Conservation (phyloP, 1,140 invertebrate species). For the Musca domestica region DNA sequence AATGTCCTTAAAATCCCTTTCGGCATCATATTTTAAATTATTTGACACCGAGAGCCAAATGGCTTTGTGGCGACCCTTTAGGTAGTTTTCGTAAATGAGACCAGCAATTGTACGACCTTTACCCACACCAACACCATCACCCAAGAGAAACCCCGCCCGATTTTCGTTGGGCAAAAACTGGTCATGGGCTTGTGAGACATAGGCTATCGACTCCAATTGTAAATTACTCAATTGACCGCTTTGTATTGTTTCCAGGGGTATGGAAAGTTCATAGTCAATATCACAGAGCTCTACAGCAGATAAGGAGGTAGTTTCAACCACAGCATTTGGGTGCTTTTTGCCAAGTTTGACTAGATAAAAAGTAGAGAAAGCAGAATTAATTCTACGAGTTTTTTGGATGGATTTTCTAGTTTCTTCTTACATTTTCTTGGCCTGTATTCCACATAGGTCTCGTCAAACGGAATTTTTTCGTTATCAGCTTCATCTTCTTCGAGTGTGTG, state of each 20-base stretch:
- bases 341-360: constrained; percentile 97
- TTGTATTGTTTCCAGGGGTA: constrained; percentile 85
- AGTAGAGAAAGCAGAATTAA: constrained; percentile 30
- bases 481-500: constrained; percentile 87
- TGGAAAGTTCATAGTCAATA: constrained; percentile 83
- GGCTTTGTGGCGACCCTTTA: constrained; percentile 88
- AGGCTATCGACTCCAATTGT: constrained; percentile 95
- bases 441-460: constrained; percentile 95
- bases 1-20: constrained; percentile 94
- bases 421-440: constrained; percentile 97
- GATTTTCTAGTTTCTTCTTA: constrained; percentile 52
- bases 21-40: constrained; percentile 97
- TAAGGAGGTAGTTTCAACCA: constrained; percentile 97
- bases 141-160: constrained; percentile 94
- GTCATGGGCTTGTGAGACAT: constrained; percentile 95
- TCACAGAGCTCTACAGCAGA: constrained; percentile 95
- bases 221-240: constrained; percentile 87
- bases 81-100: constrained; percentile 97
- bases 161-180: constrained; percentile 86
- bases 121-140: constrained; percentile 98
- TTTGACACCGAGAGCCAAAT: constrained; percentile 98
- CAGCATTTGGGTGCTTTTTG: constrained; percentile 96
- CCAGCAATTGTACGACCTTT: constrained; percentile 98
- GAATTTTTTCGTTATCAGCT: constrained; percentile 94
- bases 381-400: neutral